Percentiles rank a stretch among this genome's conserved stretches.
Conservation (phyloP, 35 echinoderm and acorn worm species). For the Patiria miniata region DNA sequence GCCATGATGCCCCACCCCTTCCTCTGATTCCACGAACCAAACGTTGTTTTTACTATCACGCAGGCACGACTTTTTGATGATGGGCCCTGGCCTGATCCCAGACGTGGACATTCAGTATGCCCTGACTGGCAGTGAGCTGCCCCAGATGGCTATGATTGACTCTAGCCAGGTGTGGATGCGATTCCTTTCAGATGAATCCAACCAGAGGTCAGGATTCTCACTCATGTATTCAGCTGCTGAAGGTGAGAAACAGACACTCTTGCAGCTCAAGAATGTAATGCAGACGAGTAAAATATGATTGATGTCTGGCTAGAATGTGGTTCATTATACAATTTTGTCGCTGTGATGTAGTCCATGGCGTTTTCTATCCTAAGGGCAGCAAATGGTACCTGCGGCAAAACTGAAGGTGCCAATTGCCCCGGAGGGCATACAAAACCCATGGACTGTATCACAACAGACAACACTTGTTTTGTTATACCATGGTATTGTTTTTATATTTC, state of each 20-base stretch:
- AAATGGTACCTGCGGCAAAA: not conserved
- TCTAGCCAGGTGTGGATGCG: slow-evolving; percentile 58
- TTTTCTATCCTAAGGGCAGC: not conserved
- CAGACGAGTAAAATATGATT: not conserved
- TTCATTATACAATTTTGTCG: not conserved
- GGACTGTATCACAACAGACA: no score
- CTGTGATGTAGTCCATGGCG: not conserved
- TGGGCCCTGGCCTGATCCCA: slow-evolving; percentile 46
- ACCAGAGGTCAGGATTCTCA: slow-evolving; percentile 46
- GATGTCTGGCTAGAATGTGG: not conserved
- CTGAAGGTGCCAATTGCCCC: no score
- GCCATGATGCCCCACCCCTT: no score
- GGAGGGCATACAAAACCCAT: no score
- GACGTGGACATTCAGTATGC: slow-evolving; percentile 36
- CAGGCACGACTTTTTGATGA: slow-evolving; percentile 84
- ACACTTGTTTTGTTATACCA: no score
- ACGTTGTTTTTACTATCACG: not conserved
- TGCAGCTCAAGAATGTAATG: not conserved
- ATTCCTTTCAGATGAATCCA: slow-evolving; percentile 66
- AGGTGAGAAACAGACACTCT: slow-evolving; percentile 31
- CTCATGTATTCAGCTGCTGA: slow-evolving; percentile 42
- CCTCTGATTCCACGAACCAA: no score
- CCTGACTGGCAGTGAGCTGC: slow-evolving; percentile 53
- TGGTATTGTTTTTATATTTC: no score
- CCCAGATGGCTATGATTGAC: slow-evolving; percentile 3